Evolutionary conservation across 2,797 vertebrate species (phyloP).

Genomic region (Karalla daura): DNA sequence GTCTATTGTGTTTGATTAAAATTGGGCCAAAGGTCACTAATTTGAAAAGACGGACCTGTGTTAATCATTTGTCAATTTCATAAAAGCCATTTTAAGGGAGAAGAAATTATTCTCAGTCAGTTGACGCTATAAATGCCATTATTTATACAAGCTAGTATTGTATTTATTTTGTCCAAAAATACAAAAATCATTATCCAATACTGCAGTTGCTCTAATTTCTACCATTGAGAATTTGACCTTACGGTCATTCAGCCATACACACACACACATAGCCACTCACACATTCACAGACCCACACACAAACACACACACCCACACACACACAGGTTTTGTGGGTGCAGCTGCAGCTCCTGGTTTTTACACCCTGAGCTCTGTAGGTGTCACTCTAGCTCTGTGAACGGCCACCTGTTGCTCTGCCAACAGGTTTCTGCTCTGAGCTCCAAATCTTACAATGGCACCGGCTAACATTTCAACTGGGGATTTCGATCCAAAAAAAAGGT

Average conservation of each 20-base stretch:
- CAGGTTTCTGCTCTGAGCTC: background rate
- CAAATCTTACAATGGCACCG: background rate
- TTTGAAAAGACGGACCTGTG: no score
- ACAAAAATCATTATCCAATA: background rate
- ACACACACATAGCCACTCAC: background rate
- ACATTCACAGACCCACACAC: no score
- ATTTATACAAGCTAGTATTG: no score
- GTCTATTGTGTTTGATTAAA: no score
- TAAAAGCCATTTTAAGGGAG: background rate
- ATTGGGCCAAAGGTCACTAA: no score
- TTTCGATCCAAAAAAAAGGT: background rate
- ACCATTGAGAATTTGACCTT: background rate
- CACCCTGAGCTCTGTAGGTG: slow-evolving; percentile 73
- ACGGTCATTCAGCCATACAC: background rate
- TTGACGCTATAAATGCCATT: background rate
- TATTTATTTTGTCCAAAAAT: background rate
- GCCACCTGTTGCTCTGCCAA: slow-evolving; percentile 81
- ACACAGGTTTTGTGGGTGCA: background rate
- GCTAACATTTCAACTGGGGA: background rate
- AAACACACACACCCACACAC: background rate
- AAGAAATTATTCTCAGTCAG: background rate
- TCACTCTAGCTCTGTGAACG: slow-evolving; percentile 75
- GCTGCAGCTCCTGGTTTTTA: background rate
- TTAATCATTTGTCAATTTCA: no score
- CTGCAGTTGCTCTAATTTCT: background rate